These are phyloP conservation scores for Cheilosia variabilis DNA, from an alignment of 2,888 invertebrate genomes.

Conservation along the genomic window DNA sequence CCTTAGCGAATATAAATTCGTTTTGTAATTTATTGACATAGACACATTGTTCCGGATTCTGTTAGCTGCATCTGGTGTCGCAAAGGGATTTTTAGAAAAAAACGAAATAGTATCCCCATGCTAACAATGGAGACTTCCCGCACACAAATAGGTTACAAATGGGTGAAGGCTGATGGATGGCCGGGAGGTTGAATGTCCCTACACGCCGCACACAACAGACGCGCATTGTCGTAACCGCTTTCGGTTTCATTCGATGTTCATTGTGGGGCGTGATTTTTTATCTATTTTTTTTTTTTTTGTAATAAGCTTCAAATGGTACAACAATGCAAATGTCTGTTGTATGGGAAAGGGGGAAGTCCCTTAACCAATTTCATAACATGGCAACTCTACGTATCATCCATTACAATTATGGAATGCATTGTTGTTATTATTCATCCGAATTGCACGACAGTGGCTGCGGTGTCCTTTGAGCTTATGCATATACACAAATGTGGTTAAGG, in stretches of 20 bases:
- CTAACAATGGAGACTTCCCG: constrained; percentile 13
- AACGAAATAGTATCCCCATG: constrained; percentile 10
- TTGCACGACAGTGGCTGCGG: neutral
- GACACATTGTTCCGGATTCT: constrained; percentile 59
- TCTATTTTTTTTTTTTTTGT: too few relatives aligned
- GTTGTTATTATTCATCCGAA: constrained; percentile 16
- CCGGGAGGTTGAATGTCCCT: neutral
- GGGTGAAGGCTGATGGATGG: neutral
- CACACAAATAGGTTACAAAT: constrained; percentile 25
- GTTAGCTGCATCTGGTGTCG: constrained; percentile 68
- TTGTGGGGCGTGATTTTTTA: neutral
- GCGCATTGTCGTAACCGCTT: constrained; percentile 19
- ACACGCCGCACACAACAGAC: neutral
- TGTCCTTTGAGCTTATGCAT: neutral
- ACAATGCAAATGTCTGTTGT: neutral
- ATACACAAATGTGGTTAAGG: neutral
- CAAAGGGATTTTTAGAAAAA: constrained; percentile 33
- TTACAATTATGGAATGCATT: constrained; percentile 7
- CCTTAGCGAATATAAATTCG: constrained; percentile 54
- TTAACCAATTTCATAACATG: constrained; percentile 18
- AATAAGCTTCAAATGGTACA: too few relatives aligned
- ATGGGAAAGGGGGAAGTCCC: constrained; percentile 1
- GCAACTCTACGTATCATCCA: constrained; percentile 14
- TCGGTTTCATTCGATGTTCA: constrained; percentile 41
- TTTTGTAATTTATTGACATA: constrained; percentile 68